Evolutionary conservation across 2,113 vertebrate genomes (phyloP), one percentile per base, ranked within the genome.

Genomic region (Pachypanchax playfairii): DNA sequence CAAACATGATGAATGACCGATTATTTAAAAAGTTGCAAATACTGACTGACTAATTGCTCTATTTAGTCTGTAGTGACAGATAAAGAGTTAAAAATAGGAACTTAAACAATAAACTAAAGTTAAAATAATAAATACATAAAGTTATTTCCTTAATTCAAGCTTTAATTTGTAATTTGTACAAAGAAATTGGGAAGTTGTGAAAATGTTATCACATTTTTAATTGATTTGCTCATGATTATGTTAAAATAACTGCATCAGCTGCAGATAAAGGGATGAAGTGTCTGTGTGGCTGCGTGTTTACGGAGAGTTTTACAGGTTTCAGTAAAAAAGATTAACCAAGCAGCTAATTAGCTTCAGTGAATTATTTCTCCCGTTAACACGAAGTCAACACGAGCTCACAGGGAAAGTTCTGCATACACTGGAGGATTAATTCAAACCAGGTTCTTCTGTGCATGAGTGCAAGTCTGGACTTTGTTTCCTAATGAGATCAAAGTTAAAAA

Each of bases 401-500:
- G 53, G 17, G 8, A 26, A 68, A 22, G 41, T 62, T 74, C 50
- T 12, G 56, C n/a, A n/a, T n/a, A n/a, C n/a, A n/a, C n/a, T 59
- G 36, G 26, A 54, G 55, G 65, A 80, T 75, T 39, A 62, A 83
- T 75, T 67, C 47, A 67, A 50, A 53, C 38, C 63, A 67, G 62
- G 39, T 60, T 25, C 48, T 71, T 64, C 80, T 80, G 68, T 68
- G 65, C 7, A 33, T 15, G 38, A 73, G 54, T 44, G 29, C 50
- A 68, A 58, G 47, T 46, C 56, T 51, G 43, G 61, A 75, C 73
- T 80, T 69, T 73, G 52, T 75, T 78, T 55, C 62, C 52, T 57
- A 75, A 80, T 82, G 76, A 84, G 69, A 62, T 61, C 71, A 76
- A 75, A 68, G 68, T 65, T 26, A 18, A 70, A 77, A 72, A n/a